These are phyloP conservation scores for Lepisosteus osseus DNA, from an alignment of 2,113 vertebrate genomes.

Conservation along the genomic window DNA sequence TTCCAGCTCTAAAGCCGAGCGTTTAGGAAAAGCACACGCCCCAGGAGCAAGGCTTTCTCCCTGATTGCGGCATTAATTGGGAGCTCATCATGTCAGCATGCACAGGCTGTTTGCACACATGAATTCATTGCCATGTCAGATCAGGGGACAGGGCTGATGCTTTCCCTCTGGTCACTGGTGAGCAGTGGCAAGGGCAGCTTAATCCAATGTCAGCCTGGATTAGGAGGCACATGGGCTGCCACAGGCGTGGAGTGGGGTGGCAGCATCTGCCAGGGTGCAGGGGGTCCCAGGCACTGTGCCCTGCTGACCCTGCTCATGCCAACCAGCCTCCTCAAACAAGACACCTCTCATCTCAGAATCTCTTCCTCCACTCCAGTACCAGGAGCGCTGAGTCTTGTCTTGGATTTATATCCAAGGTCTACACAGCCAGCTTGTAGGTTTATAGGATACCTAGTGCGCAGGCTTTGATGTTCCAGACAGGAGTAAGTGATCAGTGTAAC, in stretches of 20 bases:
- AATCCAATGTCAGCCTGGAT: constrained; percentile 16
- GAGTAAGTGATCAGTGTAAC: no score
- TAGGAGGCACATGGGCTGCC: constrained; percentile 17
- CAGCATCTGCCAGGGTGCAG: no score
- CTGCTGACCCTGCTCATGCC: constrained; percentile 8
- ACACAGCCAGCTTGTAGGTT: no score
- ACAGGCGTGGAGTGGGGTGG: neutral
- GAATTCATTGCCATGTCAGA: constrained; percentile 41
- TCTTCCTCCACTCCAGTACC: no score
- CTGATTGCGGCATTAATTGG: constrained; percentile 40
- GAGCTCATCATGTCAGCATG: constrained; percentile 33
- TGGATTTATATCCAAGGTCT: no score
- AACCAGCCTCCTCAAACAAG: constrained; percentile 12
- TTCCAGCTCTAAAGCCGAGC: constrained; percentile 9
- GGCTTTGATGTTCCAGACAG: no score
- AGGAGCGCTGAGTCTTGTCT: neutral
- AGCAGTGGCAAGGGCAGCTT: constrained; percentile 28
- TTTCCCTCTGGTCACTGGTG: constrained; percentile 29
- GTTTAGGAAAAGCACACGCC: constrained; percentile 6
- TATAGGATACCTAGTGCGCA: no score
- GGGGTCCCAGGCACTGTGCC: constrained; percentile 21
- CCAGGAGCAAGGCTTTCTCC: constrained; percentile 32
- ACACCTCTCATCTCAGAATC: neutral
- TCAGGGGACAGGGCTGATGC: neutral
- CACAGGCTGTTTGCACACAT: constrained; percentile 24